These are phyloP conservation scores for Drosophila koepferae DNA, from an alignment of 2,888 invertebrate species.

Conservation along the genomic window DNA sequence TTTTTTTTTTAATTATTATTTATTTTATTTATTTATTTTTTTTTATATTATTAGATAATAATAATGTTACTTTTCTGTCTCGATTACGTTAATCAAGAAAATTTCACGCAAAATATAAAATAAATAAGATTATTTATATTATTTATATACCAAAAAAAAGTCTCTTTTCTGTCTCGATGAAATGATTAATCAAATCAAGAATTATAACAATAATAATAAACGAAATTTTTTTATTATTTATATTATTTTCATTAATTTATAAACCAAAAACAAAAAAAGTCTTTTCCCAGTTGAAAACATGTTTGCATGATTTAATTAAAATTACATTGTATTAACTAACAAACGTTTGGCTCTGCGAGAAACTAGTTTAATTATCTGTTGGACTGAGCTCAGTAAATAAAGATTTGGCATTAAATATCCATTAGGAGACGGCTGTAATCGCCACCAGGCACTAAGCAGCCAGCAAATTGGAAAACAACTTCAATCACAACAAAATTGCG, in stretches of 20 bases:
- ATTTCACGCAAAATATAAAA: no score
- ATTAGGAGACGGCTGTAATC: conserved; percentile 14
- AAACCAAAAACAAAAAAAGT: neutral
- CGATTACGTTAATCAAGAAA: no score
- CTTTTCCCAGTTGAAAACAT: neutral
- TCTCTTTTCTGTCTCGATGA: no score
- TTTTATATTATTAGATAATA: no score
- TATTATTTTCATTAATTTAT: neutral
- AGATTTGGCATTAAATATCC: conserved; percentile 1
- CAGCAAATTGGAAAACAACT: conserved; percentile 18
- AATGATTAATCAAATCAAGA: no score
- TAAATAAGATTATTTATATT: no score
- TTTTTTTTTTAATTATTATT: no score
- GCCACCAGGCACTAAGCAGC: conserved; percentile 14
- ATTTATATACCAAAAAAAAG: no score
- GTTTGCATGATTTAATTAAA: neutral
- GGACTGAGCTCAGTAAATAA: neutral
- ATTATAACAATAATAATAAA: neutral
- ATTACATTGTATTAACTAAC: no score
- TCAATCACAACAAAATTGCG: conserved; percentile 59
- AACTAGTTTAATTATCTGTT: neutral
- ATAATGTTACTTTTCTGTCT: no score
- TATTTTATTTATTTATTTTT: no score
- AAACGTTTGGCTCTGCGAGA: neutral
- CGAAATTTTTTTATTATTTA: neutral